Base-by-base conservation (phyloP, 2,113 vertebrate species). In the Oncorhynchus keta region DNA sequence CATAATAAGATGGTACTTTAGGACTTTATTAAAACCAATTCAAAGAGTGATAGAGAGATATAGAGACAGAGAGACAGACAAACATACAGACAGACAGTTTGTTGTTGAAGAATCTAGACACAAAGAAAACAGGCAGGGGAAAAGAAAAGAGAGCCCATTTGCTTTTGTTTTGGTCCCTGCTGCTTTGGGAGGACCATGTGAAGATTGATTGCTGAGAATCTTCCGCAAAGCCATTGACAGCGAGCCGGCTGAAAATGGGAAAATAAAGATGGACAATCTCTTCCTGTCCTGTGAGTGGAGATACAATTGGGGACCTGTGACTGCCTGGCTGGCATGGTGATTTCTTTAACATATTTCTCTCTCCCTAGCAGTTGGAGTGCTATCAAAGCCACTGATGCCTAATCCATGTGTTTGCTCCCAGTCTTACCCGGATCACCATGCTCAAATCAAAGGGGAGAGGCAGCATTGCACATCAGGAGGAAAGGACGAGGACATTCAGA, bases 381-480 rank as follows among this genome's bases (percentile, higher is more conserved):
- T 92, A 92, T 94, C 93, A 89, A 45, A 81, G 84, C 85, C 77
- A 87, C 92, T 91, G 91, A 78, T 89, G 89, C 89, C 90, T 93
- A 94, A 93, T 93, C 92, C 89, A 64, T 85, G 89, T 92, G 92
- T 94, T 93, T 93, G 92, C 91, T 92, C 88, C 79, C 74, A 89
- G 92, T 92, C 91, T 93, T 93, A 94, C 89, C 88, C 80, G 91
- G 92, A 93, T 93, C 92, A 88, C 90, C 79, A 83, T 80, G 85
- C 88, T 89, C 83, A 85, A 94, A 93, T 94, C 92, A 92, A 93
- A 92, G 89, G 86, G 87, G 51, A 18, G 3, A 55, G 51, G 16
- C 14, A 55, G 89, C 84, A 86, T 87, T 88, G 88, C 85, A 85
- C 86, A 84, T 83, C 87, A 89, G 89, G 2, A 9, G 39, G 39